Evolutionary conservation across 1,140 invertebrate genomes (phyloP).

Genomic region (Nymphalis io): DNA sequence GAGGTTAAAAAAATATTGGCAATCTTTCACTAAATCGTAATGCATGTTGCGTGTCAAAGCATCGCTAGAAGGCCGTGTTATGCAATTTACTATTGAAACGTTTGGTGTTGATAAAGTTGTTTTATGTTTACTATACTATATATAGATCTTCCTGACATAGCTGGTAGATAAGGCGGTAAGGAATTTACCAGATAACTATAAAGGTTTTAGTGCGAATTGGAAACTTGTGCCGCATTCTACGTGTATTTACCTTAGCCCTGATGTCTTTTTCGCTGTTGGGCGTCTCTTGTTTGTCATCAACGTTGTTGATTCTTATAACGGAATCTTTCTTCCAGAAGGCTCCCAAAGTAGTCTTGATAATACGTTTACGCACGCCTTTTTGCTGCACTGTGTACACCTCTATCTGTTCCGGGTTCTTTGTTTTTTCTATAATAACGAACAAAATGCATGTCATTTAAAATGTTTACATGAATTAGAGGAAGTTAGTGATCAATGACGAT

Average conservation of each 20-base stretch:
- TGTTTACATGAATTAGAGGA: not conserved
- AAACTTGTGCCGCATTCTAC: constrained; percentile 53
- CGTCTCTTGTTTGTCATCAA: constrained; percentile 84
- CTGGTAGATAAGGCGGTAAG: constrained; percentile 21
- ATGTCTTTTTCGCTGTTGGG: constrained; percentile 84
- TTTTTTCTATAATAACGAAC: constrained; percentile 83
- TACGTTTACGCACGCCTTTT: constrained; percentile 83
- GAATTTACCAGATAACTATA: constrained; percentile 19
- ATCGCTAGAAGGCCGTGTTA: constrained; percentile 40
- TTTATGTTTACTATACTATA: constrained; percentile 19
- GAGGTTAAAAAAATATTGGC: constrained; percentile 38
- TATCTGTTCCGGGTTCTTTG: constrained; percentile 85
- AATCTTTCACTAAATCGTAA: constrained; percentile 37
- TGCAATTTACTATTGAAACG: constrained; percentile 42
- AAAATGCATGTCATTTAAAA: constrained; percentile 34
- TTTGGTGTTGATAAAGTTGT: constrained; percentile 36
- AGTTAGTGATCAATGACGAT: too few species aligned
- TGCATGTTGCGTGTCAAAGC: constrained; percentile 38
- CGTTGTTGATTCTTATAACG: constrained; percentile 86
- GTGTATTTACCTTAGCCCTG: constrained; percentile 81
- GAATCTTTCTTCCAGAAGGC: constrained; percentile 85
- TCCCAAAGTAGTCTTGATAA: constrained; percentile 82
- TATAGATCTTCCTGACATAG: not conserved
- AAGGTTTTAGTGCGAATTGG: constrained; percentile 58
- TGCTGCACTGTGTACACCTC: constrained; percentile 84